Percentiles rank a stretch among this genome's conserved stretches.
Conservation (phyloP, 2,113 vertebrate species). For the Coryphaenoides rupestris region DNA sequence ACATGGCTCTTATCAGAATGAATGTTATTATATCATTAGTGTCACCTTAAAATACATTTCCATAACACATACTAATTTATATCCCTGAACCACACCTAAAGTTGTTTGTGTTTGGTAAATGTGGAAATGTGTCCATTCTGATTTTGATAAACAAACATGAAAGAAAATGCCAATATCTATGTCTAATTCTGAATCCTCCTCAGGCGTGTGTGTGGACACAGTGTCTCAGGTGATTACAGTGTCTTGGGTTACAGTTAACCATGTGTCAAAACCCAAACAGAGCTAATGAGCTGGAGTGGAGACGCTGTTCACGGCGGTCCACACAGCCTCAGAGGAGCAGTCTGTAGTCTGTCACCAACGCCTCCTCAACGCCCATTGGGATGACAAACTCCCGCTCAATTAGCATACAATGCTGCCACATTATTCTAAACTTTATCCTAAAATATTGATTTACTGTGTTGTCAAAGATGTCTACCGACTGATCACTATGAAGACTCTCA, state of each 20-base stretch:
- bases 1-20: too few relatives aligned
- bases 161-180: not conserved
- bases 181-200: conserved; percentile 5
- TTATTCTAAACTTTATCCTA: too few relatives aligned
- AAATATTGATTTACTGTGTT: too few relatives aligned
- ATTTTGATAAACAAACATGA: too few relatives aligned
- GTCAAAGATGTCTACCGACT: too few relatives aligned
- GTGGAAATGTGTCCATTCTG: too few relatives aligned
- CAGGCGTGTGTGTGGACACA: conserved; percentile 15
- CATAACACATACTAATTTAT: too few relatives aligned
- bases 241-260: conserved; percentile 36
- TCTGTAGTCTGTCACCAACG: conserved; percentile 44
- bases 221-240: conserved; percentile 33
- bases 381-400: conserved; percentile 11
- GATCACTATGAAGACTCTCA: too few relatives aligned
- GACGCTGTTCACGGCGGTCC: conserved; percentile 29
- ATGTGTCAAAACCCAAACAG: conserved; percentile 45
- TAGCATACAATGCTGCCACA: not conserved
- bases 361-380: conserved; percentile 44
- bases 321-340: conserved; percentile 39
- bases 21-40: too few relatives aligned
- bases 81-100: too few relatives aligned
- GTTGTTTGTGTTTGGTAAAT: too few relatives aligned
- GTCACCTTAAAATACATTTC: too few relatives aligned
- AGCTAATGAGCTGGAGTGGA: conserved; percentile 47